phyloP scores from a whole-genome alignment of 2,888 invertebrate species.

The Plagodis dolabraria region DNA sequence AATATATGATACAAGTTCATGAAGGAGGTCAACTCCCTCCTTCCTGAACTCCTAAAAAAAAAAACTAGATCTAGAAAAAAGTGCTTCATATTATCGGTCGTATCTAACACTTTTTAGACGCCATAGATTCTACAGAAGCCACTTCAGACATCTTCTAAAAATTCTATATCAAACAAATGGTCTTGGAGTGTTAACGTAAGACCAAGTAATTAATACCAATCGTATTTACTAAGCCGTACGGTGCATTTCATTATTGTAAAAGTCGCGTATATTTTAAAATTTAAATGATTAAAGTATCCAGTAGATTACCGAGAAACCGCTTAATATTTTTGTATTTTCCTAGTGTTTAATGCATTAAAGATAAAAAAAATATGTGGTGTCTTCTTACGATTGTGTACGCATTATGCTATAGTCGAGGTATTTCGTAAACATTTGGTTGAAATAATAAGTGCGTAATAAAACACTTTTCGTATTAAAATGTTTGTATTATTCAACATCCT shows the following conservation, averaged over 20 bases:
- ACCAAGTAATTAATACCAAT: slow-evolving; percentile 57
- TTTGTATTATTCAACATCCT: slow-evolving; percentile 47
- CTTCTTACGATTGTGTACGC: slow-evolving; percentile 80
- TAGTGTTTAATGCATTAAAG: slow-evolving; percentile 68
- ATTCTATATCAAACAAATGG: slow-evolving; percentile 48
- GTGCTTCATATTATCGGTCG: no score
- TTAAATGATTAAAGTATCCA: slow-evolving; percentile 57
- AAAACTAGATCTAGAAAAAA: no score
- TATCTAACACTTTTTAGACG: no score
- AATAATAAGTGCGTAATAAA: slow-evolving; percentile 85
- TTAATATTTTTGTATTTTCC: slow-evolving; percentile 85
- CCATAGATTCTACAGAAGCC: neutral
- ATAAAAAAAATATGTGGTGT: slow-evolving; percentile 58
- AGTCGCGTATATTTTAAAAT: slow-evolving; percentile 55
- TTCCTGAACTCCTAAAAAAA: no score
- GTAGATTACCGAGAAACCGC: slow-evolving; percentile 75
- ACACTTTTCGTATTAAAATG: slow-evolving; percentile 78
- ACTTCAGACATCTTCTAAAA: slow-evolving; percentile 25
- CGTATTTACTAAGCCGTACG: slow-evolving; percentile 54
- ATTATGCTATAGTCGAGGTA: slow-evolving; percentile 81
- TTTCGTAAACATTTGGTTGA: slow-evolving; percentile 82
- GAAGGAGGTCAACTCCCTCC: no score
- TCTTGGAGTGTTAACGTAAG: slow-evolving; percentile 75
- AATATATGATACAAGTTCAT: no score
- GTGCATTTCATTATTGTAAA: slow-evolving; percentile 71